Evolutionary conservation across 2,888 invertebrate genomes (phyloP), one percentile per base, ranked within the genome.

Genomic region (Pollenia amentaria): DNA sequence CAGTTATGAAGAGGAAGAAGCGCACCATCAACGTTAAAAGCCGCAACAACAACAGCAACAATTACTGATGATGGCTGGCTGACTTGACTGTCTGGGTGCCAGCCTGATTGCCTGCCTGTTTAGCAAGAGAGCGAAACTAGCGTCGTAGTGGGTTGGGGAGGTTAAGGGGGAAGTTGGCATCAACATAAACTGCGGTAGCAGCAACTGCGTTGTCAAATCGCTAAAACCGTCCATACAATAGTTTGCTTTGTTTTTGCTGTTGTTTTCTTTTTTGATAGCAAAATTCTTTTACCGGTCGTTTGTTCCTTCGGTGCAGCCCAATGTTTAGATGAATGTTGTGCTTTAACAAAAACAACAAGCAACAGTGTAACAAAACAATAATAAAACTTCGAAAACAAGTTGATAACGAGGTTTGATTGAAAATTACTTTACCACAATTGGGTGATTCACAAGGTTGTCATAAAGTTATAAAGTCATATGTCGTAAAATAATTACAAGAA

Each of bases 141-240:
- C 83, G 70, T 65, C 18, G 64, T 44, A 48, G 60, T 40, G 14
- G 67, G 51, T 12, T 1, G 21, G 29, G 65, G 16, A 72, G 62
- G 73, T 55, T 57, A 38, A 76, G 57, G 57, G 67, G 44, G 85
- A 79, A 29, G 29, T 29, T 29, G 29, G 29, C 29, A 29, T 29
- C 87, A 85, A 55, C 79, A 62, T 79, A 85, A 87, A 51, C 21
- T 62, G 84, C 78, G 72, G 72, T 79, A 67, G 70, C 87, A 82
- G 55, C 65, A 73, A 70, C 82, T 65, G 84, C 77, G 65, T 78
- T 80, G 64, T 80, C 80, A 72, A 72, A 80, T 72, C 44, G 62
- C 55, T 80, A 51, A 72, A 72, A 70, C 44, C 77, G 65, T 53
- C 44, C 18, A 60, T 46, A 29, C 53, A 46, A 70, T 79, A 60